These are phyloP conservation scores for Sebastes trivittatus DNA, from an alignment of 2,797 vertebrate species.

Conservation along the genomic window DNA sequence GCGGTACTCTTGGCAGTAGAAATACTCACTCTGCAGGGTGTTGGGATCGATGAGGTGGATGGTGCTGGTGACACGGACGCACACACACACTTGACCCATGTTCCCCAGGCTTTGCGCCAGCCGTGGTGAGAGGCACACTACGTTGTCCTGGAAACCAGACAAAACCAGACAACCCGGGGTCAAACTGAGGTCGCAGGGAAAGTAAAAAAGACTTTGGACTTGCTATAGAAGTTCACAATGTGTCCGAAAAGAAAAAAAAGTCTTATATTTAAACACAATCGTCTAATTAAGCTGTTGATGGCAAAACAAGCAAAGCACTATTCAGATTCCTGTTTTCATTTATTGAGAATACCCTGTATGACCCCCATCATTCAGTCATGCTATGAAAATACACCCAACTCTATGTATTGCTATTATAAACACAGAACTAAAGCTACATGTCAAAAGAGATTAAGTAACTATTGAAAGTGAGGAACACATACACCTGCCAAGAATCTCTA, in stretches of 20 bases:
- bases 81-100: slow-evolving; percentile 96
- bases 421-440: neutral
- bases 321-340: slow-evolving; percentile 4
- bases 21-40: slow-evolving; percentile 92
- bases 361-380: neutral
- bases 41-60: slow-evolving; percentile 95
- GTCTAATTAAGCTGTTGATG: neutral
- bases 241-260: neutral
- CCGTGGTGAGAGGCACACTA: slow-evolving; percentile 94
- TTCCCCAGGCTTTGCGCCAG: slow-evolving; percentile 96
- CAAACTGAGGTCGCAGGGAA: slow-evolving; percentile 4
- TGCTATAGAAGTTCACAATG: neutral
- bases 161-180: slow-evolving; percentile 14
- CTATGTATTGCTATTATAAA: neutral
- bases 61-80: slow-evolving; percentile 90
- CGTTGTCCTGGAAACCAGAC: slow-evolving; percentile 87
- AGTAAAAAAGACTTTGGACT: neutral
- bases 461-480: neutral
- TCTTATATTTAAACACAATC: neutral
- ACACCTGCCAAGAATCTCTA: neutral
- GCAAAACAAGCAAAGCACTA: neutral
- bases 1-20: neutral
- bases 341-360: neutral
- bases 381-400: neutral
- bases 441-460: slow-evolving; percentile 8